These are phyloP conservation scores for Cricetomys ansorgei DNA, from an alignment of 2,113 vertebrate species.

Conservation along the genomic window DNA sequence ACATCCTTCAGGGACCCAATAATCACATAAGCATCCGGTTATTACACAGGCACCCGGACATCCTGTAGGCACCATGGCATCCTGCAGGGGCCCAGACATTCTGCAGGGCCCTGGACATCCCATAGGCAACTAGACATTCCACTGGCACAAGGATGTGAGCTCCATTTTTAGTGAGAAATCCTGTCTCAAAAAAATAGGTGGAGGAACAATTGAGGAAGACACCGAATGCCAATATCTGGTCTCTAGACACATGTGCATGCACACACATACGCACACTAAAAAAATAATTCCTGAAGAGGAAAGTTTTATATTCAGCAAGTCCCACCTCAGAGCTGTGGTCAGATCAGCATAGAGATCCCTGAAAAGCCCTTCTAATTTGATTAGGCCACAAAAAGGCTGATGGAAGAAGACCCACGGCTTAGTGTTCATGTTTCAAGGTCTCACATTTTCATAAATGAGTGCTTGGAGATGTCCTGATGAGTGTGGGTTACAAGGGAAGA, in stretches of 20 bases:
- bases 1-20: too few relatives aligned
- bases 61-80: too few relatives aligned
- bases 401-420: neutral
- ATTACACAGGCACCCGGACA: too few relatives aligned
- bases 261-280: neutral
- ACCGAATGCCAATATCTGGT: neutral
- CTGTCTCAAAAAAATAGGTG: neutral
- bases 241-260: neutral
- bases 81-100: too few relatives aligned
- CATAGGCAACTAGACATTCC: too few relatives aligned
- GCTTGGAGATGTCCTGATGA: neutral
- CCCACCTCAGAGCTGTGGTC: neutral
- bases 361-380: neutral
- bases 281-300: neutral
- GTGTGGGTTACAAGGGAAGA: neutral
- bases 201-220: neutral
- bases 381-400: neutral
- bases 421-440: neutral
- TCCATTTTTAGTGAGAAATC: neutral
- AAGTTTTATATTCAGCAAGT: neutral
- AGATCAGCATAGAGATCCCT: neutral
- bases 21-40: too few relatives aligned
- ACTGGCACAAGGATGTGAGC: too few relatives aligned
- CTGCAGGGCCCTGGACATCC: too few relatives aligned
- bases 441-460: neutral